Evolutionary conservation across 2,797 vertebrate genomes (phyloP).

Genomic region (Pseudocheirus occidentalis): DNA sequence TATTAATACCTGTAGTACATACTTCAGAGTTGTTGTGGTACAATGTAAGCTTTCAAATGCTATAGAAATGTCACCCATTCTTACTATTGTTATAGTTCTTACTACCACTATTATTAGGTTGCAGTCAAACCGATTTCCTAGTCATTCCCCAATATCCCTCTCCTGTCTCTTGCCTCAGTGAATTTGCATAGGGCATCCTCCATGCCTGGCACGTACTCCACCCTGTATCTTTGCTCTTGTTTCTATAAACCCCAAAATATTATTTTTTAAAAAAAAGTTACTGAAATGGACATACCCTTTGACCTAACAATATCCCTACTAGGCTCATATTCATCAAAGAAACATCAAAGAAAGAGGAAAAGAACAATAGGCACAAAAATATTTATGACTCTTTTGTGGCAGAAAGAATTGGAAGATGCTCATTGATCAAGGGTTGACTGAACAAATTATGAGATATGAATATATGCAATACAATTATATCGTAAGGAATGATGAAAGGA

Average conservation of each 20-base stretch:
- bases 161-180: background rate
- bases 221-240: background rate
- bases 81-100: no score
- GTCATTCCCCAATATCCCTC: background rate
- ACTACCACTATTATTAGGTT: background rate
- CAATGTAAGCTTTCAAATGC: background rate
- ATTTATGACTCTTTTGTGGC: background rate
- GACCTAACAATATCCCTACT: background rate
- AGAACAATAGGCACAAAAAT: background rate
- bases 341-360: background rate
- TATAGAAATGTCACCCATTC: background rate
- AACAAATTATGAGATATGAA: background rate
- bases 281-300: background rate
- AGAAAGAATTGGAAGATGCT: background rate
- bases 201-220: background rate
- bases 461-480: background rate
- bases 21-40: background rate
- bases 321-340: background rate
- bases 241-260: background rate
- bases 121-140: background rate
- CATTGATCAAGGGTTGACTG: no score
- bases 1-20: background rate
- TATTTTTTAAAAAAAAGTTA: background rate
- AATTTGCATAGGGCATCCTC: background rate
- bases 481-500: background rate